A percentile compares a stretch with the other conserved stretches of the same genome.
phyloP scores from a whole-genome alignment of 2,888 invertebrate genomes.

The Pristionchus maxplancki region DNA sequence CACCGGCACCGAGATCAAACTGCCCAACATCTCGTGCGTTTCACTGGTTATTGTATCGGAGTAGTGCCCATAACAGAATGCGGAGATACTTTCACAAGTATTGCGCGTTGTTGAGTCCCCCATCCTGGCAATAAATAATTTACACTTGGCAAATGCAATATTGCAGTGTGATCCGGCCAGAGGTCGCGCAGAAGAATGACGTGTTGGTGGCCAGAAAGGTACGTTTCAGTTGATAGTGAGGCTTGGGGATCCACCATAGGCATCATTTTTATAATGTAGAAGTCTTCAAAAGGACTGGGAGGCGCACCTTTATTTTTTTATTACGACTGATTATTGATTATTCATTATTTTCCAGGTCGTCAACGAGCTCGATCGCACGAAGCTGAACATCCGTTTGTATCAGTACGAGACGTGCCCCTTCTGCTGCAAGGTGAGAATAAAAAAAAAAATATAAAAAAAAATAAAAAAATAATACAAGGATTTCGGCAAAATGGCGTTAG shows the following conservation, averaged over 20 bases:
- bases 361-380: conserved; percentile 71
- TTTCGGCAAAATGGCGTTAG: not conserved
- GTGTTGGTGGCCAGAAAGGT: conserved; percentile 64
- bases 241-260: too few relatives aligned
- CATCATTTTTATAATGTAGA: too few relatives aligned
- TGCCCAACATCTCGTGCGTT: conserved; percentile 33
- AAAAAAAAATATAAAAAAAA: not conserved
- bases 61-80: too few relatives aligned
- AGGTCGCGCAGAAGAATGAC: conserved; percentile 58
- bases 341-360: conserved; percentile 61
- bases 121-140: too few relatives aligned
- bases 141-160: not conserved
- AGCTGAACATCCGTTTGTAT: conserved; percentile 88
- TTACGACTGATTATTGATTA: too few relatives aligned
- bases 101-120: too few relatives aligned
- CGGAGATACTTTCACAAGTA: too few relatives aligned
- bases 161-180: conserved; percentile 56
- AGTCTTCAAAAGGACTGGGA: too few relatives aligned
- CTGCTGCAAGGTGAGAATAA: conserved; percentile 70
- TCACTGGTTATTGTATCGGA: not conserved
- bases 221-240: too few relatives aligned
- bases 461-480: not conserved
- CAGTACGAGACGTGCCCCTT: conserved; percentile 92
- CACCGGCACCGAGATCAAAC: not conserved
- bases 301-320: not conserved